A percentile compares a stretch with the other conserved stretches of the same genome.
Conservation (phyloP, 2,888 invertebrate genomes). For the Elgonia sp. region DNA sequence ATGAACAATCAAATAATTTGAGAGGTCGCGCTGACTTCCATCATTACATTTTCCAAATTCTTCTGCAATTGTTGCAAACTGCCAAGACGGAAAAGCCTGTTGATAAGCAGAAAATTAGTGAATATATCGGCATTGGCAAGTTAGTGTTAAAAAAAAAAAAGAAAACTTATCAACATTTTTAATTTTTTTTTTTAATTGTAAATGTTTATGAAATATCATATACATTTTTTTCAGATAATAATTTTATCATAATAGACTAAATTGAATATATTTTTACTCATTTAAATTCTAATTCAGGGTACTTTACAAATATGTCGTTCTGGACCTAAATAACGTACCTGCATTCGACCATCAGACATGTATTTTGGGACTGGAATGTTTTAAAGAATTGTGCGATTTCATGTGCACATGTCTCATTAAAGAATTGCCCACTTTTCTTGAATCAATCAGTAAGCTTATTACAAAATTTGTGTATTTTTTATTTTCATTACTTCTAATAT, state of each 20-base stretch:
- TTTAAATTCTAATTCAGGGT: conserved; percentile 79
- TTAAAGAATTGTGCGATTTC: conserved; percentile 86
- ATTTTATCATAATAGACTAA: too few relatives aligned
- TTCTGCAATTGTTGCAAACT: conserved; percentile 86
- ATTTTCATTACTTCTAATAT: too few relatives aligned
- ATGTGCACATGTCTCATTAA: conserved; percentile 84
- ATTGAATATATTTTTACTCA: not conserved
- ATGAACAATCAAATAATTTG: conserved; percentile 88
- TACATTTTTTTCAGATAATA: too few relatives aligned
- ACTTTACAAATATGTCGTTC: conserved; percentile 84
- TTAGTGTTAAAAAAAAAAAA: too few relatives aligned
- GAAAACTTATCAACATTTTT: too few relatives aligned
- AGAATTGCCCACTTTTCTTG: conserved; percentile 86
- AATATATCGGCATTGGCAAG: conserved; percentile 61
- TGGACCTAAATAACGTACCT: conserved; percentile 87
- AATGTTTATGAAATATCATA: too few relatives aligned
- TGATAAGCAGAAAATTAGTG: conserved; percentile 29
- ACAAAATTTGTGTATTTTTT: conserved; percentile 14
- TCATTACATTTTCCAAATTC: conserved; percentile 88
- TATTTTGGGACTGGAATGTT: conserved; percentile 89
- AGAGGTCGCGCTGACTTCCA: conserved; percentile 88
- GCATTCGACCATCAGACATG: conserved; percentile 88
- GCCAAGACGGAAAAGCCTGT: conserved; percentile 83
- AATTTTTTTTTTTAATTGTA: too few relatives aligned
- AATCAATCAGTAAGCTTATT: conserved; percentile 85